Base-by-base conservation (phyloP, 2,797 vertebrate genomes). In the Brachyrhaphis roseni region DNA sequence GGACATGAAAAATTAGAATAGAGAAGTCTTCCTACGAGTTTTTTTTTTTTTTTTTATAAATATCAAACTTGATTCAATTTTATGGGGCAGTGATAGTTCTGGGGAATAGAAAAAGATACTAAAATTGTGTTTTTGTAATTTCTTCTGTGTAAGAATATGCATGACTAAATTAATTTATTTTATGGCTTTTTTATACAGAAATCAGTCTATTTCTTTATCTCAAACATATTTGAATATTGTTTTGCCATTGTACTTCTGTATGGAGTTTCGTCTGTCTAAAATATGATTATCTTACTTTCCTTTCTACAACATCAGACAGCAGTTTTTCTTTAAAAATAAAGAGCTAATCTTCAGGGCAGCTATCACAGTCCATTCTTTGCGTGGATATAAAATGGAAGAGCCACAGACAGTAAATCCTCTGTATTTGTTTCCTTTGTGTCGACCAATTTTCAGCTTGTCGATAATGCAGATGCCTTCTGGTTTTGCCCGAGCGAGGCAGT, bases 391-490 rank as follows among this genome's bases (percentile, higher is more conserved):
- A 85, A 81, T 43, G 1, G 72, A 74, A 75, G 46, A 85, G 68
- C 78, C 36, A 26, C 11, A 43, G 20, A 45, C 28, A 74, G 76
- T 78, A 74, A 86, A 82, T 89, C 81, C 55, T 73, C 70, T 66
- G 36, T 88, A 72, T 84, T 34, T 47, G 53, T 55, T 83, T 75
- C 68, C 79, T 83, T 84, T 81, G 64, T 82, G 75, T 43, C 74
- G 72, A n/a, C 12, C 47, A 15, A 76, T 83, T 87, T 80, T 70
- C 70, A 75, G 64, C 74, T 82, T 31, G 82, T 88, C 88, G 85
- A 86, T 91, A 87, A 90, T 87, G 77, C 59, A 86, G 81, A 84
- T 76, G 77, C 78, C 86, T 85, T 66, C 84, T 84, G 82, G 85
- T 84, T 79, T 78, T 73, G 77, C 62, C 49, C 12, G 43, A 76